Base-by-base conservation (phyloP, 1,140 invertebrate species). In the Thaumetopoea pityocampa region DNA sequence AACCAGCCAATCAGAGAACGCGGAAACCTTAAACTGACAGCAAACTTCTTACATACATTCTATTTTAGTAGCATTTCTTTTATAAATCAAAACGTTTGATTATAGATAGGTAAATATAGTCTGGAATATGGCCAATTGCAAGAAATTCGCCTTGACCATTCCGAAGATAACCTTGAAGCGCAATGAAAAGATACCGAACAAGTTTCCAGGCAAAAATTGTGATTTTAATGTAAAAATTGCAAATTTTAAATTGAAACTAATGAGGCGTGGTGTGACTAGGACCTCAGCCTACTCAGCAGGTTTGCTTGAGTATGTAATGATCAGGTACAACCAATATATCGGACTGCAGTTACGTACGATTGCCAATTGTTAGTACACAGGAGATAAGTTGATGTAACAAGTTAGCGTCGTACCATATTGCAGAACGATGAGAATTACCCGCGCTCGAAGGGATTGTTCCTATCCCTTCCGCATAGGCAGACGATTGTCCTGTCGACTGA, bases 401-500 rank as follows among this genome's bases (percentile, higher is more conserved):
- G 36, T 34, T 44, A 50, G 45, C 48, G 26, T 58, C 54, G 42
- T 57, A 52, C 44, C 55, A 56, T 15, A 46, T 43, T 51, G 23
- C 28, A 46, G 29, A 50, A 53, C 38, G 37, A 51, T 52, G 55
- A 40, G 54, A 56, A 55, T 79, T 86, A 86, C 82, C 82, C 80
- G 74, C 80, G 80, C 57, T 85, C 82, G 61, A 81, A 78, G 33
- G 78, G 78, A 38, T 72, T 71, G 67, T 80, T 65, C 60, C 66
- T 69, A 49, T 74, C 70, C 50, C 67, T 78, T 30, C 85, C 82
- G 61, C 81, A 86, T 28, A 77, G 69, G 66, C 85, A 86, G 62
- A 86, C 69, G 51, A 86, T 86, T 35, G 83, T 81, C 68, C 85
- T 85, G 67, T 86, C 71, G 28, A 80, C 68, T 2, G 82, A 78